Evolutionary conservation across 2,888 invertebrate genomes (phyloP).

Genomic region (Phlogophora meticulosa): DNA sequence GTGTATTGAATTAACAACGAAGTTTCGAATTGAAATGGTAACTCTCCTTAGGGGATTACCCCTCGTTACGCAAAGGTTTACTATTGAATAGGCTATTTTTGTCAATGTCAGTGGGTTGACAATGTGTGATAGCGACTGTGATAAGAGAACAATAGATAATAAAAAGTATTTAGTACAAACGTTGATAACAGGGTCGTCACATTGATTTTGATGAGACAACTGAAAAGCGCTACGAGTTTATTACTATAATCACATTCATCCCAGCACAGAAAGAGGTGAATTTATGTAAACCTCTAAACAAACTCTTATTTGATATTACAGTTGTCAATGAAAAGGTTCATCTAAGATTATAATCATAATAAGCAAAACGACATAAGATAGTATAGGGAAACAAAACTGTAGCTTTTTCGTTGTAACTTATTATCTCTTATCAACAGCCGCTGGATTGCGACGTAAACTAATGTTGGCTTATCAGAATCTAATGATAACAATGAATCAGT

Average conservation of each 20-base stretch:
- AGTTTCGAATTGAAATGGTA: background rate
- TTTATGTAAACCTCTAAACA: background rate
- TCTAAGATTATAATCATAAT: background rate
- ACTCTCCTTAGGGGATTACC: too few species aligned
- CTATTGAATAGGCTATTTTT: background rate
- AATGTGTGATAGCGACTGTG: constrained; percentile 20
- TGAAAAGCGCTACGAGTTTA: background rate
- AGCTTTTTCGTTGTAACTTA: constrained; percentile 2
- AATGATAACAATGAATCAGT: constrained; percentile 33
- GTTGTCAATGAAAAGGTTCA: background rate
- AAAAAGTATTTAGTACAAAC: constrained; percentile 8
- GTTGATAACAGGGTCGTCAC: constrained; percentile 19
- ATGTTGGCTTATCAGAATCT: constrained; percentile 28
- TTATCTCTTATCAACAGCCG: constrained; percentile 13
- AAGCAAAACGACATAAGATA: background rate
- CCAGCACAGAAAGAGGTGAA: too few species aligned
- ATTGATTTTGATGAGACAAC: background rate
- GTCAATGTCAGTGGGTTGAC: constrained; percentile 30
- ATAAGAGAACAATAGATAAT: constrained; percentile 21
- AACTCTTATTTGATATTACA: background rate
- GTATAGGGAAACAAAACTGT: background rate
- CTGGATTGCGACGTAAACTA: constrained; percentile 26
- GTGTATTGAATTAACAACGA: background rate
- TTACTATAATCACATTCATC: background rate
- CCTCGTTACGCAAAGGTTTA: too few species aligned